phyloP scores from a whole-genome alignment of 64 coral and sea anemone species.

The Pocillopora verrucosa region DNA sequence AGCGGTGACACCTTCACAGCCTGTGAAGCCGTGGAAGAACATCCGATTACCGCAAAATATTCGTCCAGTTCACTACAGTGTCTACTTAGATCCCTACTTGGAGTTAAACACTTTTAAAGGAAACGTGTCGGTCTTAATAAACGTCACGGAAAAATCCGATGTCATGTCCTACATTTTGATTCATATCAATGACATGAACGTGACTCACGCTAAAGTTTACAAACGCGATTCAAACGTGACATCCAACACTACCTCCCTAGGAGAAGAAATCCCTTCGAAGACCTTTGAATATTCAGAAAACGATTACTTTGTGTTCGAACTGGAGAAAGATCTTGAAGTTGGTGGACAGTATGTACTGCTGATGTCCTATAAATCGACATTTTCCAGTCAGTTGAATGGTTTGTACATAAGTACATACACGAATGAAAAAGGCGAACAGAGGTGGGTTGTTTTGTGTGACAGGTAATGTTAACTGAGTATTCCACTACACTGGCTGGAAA shows the following conservation, averaged over 20 bases:
- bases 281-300: slow-evolving; percentile 56
- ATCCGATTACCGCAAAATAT: slow-evolving; percentile 59
- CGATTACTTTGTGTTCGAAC: slow-evolving; percentile 73
- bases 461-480: too few species aligned
- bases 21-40: slow-evolving; percentile 47
- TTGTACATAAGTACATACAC: slow-evolving; percentile 90
- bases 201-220: slow-evolving; percentile 44
- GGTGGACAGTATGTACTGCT: slow-evolving; percentile 66
- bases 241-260: neutral
- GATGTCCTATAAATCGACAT: slow-evolving; percentile 55
- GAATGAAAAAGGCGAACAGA: slow-evolving; percentile 38
- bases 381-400: slow-evolving; percentile 73
- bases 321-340: slow-evolving; percentile 46
- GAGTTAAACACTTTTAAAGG: slow-evolving; percentile 57
- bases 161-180: slow-evolving; percentile 66
- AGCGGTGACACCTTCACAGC: neutral
- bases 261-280: neutral
- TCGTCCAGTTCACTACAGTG: slow-evolving; percentile 54
- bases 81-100: slow-evolving; percentile 69
- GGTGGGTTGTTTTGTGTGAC: slow-evolving; percentile 25
- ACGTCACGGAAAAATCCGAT: slow-evolving; percentile 47
- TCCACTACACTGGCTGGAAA: too few species aligned
- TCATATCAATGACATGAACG: slow-evolving; percentile 81
- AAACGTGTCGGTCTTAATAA: slow-evolving; percentile 38
- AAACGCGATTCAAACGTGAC: slow-evolving; percentile 8